Conservation (phyloP, 1,140 invertebrate species). For the Drosophila ficusphila region DNA sequence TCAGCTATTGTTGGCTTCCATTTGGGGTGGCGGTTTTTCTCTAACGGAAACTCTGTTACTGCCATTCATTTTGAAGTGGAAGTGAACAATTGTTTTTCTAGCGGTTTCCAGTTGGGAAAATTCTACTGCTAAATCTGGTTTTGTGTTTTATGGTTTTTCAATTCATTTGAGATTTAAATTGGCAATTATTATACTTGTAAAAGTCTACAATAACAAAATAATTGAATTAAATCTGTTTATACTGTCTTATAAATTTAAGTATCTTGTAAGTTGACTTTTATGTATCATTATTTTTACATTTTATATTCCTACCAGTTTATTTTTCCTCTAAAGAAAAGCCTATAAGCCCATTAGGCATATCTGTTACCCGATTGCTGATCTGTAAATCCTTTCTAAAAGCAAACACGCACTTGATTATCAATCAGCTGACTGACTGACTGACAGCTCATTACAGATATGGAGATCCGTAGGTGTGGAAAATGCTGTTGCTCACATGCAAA, state of each 20-base stretch:
- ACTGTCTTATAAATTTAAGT: too few species aligned
- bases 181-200: too few species aligned
- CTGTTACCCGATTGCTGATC: neutral
- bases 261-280: too few species aligned
- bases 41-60: slow-evolving; percentile 12
- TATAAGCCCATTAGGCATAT: slow-evolving; percentile 9
- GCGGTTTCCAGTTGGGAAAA: slow-evolving; percentile 22
- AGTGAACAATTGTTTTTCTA: slow-evolving; percentile 34
- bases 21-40: neutral
- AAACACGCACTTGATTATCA: slow-evolving; percentile 66
- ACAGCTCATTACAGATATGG: slow-evolving; percentile 59
- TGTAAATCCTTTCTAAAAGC: slow-evolving; percentile 68
- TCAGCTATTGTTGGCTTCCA: slow-evolving; percentile 33
- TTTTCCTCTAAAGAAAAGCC: neutral
- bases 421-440: slow-evolving; percentile 67
- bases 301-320: neutral
- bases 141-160: neutral
- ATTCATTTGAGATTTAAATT: slow-evolving; percentile 5
- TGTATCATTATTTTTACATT: too few species aligned
- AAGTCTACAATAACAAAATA: too few species aligned
- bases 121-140: neutral
- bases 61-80: slow-evolving; percentile 29
- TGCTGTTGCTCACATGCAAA: slow-evolving; percentile 52
- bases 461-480: slow-evolving; percentile 71
- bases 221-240: too few species aligned